Conservation (phyloP, 2,113 vertebrate species). For the Acanthisitta chloris region DNA sequence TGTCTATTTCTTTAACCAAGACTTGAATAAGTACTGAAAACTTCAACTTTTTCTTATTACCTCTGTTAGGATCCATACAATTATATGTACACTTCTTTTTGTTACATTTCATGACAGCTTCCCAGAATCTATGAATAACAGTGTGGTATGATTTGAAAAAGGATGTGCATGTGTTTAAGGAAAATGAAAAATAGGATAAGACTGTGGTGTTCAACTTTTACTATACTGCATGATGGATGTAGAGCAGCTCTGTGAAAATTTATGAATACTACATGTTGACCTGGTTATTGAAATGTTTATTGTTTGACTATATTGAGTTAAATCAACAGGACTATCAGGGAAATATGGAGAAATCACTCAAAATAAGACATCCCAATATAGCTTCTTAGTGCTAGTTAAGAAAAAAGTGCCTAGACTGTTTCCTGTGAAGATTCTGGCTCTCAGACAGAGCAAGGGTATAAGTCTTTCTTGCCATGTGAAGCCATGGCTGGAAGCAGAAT, state of each 20-base stretch:
- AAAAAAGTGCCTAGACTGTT: neutral
- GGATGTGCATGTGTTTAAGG: slow-evolving; percentile 7
- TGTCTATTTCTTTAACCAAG: neutral
- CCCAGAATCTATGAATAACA: neutral
- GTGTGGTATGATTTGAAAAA: neutral
- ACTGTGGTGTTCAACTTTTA: neutral
- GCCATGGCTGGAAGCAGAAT: neutral
- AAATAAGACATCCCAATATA: neutral
- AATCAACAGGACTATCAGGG: neutral
- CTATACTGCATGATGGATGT: slow-evolving; percentile 28
- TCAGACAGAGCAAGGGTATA: neutral
- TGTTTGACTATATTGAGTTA: slow-evolving; percentile 12
- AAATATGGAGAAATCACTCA: neutral
- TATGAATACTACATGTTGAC: slow-evolving; percentile 46
- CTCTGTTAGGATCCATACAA: neutral
- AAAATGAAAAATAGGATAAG: slow-evolving; percentile 43
- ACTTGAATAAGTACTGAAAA: neutral
- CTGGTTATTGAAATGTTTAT: slow-evolving; percentile 49
- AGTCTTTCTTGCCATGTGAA: neutral
- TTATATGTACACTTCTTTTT: neutral
- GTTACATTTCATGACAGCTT: neutral
- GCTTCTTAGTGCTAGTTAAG: neutral
- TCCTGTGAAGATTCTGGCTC: neutral
- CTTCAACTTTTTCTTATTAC: neutral
- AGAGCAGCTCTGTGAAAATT: slow-evolving; percentile 29